Evolutionary conservation across 2,888 invertebrate species (phyloP), one percentile per base, ranked within the genome.

Genomic region (Prostheceraeus crozeri): DNA sequence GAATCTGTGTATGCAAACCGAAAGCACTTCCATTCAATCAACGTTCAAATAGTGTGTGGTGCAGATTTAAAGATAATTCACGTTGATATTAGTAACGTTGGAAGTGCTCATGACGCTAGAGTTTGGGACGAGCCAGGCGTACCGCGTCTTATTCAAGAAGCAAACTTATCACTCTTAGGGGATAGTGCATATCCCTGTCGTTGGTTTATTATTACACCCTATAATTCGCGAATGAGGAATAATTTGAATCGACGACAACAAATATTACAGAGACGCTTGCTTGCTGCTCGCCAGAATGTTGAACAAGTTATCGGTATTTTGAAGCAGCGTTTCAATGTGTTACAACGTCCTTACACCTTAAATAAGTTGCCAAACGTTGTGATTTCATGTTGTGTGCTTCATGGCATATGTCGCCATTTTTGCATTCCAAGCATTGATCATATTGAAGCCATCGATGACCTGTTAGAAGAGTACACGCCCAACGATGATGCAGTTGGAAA

Each of bases 1-100:
- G 63, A 65, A 35, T 6, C 25, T 0, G 33, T 36, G 1, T 68
- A 59, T 59, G 63, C 66, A 0, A 64, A 60, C 27, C 46, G 65
- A 31, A 68, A 68, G 58, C n/a, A 45, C 1, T 65, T 28, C 33
- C 66, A 67, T 55, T 66, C 68, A 0, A 62, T 68, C 1, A 69
- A 69, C 40, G 48, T 62, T 4, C 67, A 68, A 62, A 62, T 66
- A 2, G 62, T 68, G 2, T 33, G 36, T 21, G 59, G 65, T 28
- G 33, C 10, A 4, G 54, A 65, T 1, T 62, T 67, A 23, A 31
- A 30, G 1, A 65, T 65, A 46, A 51, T 64, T 25, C 59, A 59
- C 10, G 67, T 54, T 3, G 59, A 65, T 30, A 66, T 61, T 62
- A 40, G 40, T 40, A 40, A 40, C 14, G 65, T 65, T 0, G 68